These are phyloP conservation scores for Proteles cristata DNA, from an alignment of 2,113 vertebrate species.

Conservation along the genomic window DNA sequence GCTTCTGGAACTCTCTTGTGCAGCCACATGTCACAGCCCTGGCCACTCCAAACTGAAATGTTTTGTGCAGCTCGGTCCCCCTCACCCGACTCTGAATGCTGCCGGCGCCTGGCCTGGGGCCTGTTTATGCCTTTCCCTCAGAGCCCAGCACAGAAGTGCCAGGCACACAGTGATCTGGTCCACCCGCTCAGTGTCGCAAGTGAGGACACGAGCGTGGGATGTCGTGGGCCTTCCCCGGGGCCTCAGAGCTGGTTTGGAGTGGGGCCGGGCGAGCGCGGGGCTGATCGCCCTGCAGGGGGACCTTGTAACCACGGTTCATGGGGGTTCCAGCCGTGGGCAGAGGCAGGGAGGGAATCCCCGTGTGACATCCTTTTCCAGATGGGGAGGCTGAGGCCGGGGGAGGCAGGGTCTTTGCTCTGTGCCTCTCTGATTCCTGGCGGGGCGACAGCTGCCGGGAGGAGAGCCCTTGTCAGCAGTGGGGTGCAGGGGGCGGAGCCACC, in stretches of 20 bases:
- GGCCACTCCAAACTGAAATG: rapidly evolving
- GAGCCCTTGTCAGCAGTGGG: not conserved
- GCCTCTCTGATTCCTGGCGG: not conserved
- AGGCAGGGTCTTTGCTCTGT: not conserved
- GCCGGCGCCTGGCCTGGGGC: not conserved
- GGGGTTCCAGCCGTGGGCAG: not conserved
- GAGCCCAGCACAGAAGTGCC: not conserved
- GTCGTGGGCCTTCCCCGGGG: not conserved
- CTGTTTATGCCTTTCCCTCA: not conserved
- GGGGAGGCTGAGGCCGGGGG: not conserved
- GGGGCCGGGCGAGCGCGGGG: too few relatives aligned
- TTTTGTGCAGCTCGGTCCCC: not conserved
- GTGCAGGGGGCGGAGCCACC: not conserved
- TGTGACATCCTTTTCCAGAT: not conserved
- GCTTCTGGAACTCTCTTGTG: not conserved
- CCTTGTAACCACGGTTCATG: rapidly evolving
- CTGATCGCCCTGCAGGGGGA: not conserved
- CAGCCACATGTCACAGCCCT: not conserved
- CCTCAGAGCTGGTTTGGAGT: not conserved
- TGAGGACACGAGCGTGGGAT: not conserved
- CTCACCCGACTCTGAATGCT: not conserved
- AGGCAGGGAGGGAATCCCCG: too few relatives aligned
- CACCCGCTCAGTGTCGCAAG: too few relatives aligned
- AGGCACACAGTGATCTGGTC: rapidly evolving
- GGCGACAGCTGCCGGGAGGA: not conserved